phyloP scores from a whole-genome alignment of 1,140 invertebrate genomes.

The Bradynema listronoti region DNA sequence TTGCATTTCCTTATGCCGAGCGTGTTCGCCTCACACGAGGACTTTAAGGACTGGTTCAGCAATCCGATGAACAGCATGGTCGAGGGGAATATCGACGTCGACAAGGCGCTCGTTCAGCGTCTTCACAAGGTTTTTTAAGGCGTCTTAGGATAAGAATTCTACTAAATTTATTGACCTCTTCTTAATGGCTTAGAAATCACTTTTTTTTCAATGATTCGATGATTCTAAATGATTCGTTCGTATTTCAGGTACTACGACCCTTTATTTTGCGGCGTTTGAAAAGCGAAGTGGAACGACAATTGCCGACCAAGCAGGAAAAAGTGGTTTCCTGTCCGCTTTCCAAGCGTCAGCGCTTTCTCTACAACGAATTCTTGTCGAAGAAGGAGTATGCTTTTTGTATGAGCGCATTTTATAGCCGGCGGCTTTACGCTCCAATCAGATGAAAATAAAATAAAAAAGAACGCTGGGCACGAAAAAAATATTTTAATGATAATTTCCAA shows the following conservation, averaged over 20 bases:
- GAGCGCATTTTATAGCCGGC: background rate
- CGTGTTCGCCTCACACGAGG: conserved; percentile 92
- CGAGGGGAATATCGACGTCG: conserved; percentile 88
- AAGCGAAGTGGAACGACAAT: conserved; percentile 95
- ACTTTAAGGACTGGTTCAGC: conserved; percentile 98
- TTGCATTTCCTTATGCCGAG: conserved; percentile 99
- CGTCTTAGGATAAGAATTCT: conserved; percentile 2
- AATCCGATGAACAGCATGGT: conserved; percentile 97
- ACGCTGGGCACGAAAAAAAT: too few species aligned
- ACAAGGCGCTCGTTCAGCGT: conserved; percentile 83
- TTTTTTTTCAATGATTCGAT: conserved; percentile 11
- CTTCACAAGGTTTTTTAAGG: conserved; percentile 95
- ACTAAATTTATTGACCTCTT: background rate
- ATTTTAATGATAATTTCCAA: too few species aligned
- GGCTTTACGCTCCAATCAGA: conserved; percentile 3
- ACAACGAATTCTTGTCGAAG: conserved; percentile 98
- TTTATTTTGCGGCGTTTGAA: conserved; percentile 92
- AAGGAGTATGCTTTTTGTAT: conserved; percentile 72
- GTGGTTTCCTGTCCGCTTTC: conserved; percentile 89
- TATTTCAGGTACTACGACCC: conserved; percentile 80
- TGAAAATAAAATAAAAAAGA: too few species aligned
- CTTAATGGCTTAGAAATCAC: background rate
- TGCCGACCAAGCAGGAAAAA: conserved; percentile 98
- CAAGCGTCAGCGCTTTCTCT: conserved; percentile 89
- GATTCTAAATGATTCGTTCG: conserved; percentile 5